Evolutionary conservation across 2,113 vertebrate genomes (phyloP).

Genomic region (Chionodraco myersi): DNA sequence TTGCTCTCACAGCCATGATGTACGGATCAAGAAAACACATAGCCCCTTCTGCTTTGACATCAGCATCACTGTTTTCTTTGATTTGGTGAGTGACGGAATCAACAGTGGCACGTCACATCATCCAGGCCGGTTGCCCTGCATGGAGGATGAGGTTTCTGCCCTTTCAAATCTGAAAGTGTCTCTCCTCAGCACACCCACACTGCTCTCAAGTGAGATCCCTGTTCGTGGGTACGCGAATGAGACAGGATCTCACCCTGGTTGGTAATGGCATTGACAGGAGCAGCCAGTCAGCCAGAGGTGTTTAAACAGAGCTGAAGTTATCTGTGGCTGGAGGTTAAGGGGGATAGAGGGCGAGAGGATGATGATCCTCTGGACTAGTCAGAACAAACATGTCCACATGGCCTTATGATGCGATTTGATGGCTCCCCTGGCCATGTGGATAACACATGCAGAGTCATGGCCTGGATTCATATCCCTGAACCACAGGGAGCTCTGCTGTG

Average conservation of each 20-base stretch:
- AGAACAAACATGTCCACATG: conserved; percentile 71
- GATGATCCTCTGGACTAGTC: conserved; percentile 63
- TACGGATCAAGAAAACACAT: conserved; percentile 19
- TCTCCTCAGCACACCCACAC: conserved; percentile 41
- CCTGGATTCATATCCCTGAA: conserved; percentile 46
- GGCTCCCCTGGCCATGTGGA: conserved; percentile 58
- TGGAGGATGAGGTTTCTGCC: conserved; percentile 24
- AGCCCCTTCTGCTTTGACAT: conserved; percentile 33
- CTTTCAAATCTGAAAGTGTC: conserved; percentile 42
- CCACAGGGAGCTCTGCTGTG: conserved; percentile 18
- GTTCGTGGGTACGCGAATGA: conserved; percentile 47
- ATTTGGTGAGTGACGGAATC: conserved; percentile 42
- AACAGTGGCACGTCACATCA: conserved; percentile 32
- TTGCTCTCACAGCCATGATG: neutral
- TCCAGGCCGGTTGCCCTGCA: conserved; percentile 9
- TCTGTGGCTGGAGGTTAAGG: conserved; percentile 37
- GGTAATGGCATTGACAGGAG: conserved; percentile 68
- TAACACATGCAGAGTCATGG: conserved; percentile 63
- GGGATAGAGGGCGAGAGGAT: conserved; percentile 19
- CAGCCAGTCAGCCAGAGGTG: conserved; percentile 63
- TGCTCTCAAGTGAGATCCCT: conserved; percentile 52
- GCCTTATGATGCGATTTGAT: conserved; percentile 65
- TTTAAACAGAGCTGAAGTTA: conserved; percentile 63
- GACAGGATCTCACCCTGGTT: conserved; percentile 59
- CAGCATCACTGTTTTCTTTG: conserved; percentile 33